Evolutionary conservation across 2,113 vertebrate genomes (phyloP).

Genomic region (Riparia riparia): DNA sequence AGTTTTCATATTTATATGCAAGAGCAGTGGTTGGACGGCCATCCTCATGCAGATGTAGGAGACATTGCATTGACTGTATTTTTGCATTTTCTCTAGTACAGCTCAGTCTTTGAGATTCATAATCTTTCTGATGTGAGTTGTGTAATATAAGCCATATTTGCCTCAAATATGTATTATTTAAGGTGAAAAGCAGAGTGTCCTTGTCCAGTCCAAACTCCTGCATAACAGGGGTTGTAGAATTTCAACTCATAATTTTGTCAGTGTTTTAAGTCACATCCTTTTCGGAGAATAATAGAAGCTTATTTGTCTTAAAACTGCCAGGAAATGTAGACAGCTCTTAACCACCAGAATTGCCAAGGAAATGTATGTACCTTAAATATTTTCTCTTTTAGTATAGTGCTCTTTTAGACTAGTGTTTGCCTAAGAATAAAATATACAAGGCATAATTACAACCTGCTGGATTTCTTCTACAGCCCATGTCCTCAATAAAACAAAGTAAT

Average conservation of each 20-base stretch:
- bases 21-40: rapidly evolving
- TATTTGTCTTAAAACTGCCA: not conserved
- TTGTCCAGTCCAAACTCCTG: not conserved
- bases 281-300: not conserved
- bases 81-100: not conserved
- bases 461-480: not conserved
- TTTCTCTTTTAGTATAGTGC: not conserved
- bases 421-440: not conserved
- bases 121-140: not conserved
- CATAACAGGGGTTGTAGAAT: not conserved
- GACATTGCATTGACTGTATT: not conserved
- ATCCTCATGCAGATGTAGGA: not conserved
- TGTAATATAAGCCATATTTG: not conserved
- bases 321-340: not conserved
- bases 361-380: not conserved
- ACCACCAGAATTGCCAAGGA: not conserved
- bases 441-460: not conserved
- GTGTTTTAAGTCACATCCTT: not conserved
- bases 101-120: not conserved
- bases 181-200: not conserved
- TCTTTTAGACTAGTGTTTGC: not conserved
- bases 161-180: not conserved
- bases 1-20: not conserved
- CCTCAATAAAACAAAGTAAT: not conserved
- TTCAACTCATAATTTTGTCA: not conserved